Percentiles rank a stretch among this genome's conserved stretches.
phyloP scores from a whole-genome alignment of 2,113 vertebrate genomes.

The Plotosus lineatus region DNA sequence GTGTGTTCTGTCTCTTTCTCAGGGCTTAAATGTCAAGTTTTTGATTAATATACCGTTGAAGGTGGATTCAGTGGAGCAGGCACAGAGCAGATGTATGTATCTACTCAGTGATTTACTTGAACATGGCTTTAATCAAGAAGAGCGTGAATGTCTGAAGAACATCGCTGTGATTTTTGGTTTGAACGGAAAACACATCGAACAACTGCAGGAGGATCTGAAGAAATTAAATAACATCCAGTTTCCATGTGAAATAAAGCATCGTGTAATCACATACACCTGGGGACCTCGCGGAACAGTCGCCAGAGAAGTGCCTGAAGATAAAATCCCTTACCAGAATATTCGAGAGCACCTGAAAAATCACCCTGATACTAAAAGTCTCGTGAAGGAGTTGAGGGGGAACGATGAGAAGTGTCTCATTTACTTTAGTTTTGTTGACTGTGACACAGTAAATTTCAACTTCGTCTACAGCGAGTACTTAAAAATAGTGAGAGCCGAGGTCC shows the following conservation, averaged over 20 bases:
- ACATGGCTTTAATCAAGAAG: background rate
- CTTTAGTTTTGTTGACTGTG: background rate
- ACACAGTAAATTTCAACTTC: background rate
- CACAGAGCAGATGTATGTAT: background rate
- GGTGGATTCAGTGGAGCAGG: background rate
- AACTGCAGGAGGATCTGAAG: background rate
- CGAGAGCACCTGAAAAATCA: background rate
- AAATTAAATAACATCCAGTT: background rate
- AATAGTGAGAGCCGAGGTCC: background rate
- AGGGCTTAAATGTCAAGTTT: background rate
- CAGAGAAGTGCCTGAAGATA: background rate
- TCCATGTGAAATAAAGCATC: background rate
- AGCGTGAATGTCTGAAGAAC: background rate
- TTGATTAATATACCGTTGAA: conserved; percentile 1
- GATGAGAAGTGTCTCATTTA: background rate
- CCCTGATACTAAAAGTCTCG: background rate
- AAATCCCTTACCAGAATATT: background rate
- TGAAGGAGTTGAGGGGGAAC: background rate
- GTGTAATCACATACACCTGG: background rate
- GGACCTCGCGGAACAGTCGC: background rate
- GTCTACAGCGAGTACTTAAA: background rate
- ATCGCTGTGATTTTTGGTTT: conserved; percentile 1
- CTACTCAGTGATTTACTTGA: background rate
- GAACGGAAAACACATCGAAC: background rate
- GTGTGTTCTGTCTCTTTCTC: background rate